Evolutionary conservation across 1,140 invertebrate genomes (phyloP).

Genomic region (Mercenaria mercenaria): DNA sequence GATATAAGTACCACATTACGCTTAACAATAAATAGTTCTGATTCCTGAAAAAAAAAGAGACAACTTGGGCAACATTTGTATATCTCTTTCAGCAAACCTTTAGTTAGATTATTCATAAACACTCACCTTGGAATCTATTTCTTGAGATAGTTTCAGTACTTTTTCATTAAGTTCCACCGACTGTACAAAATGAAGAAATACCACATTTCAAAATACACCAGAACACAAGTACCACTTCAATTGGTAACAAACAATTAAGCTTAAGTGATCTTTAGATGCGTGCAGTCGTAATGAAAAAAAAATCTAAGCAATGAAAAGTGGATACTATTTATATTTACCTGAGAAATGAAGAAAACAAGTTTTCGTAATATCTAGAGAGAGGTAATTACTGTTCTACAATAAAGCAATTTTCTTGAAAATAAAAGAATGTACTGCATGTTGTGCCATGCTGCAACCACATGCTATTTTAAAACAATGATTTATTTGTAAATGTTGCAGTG

Average conservation of each 20-base stretch:
- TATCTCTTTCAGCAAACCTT: too few species aligned
- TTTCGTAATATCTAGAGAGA: too few species aligned
- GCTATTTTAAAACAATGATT: too few species aligned
- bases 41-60: too few species aligned
- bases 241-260: background rate
- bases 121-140: constrained; percentile 78
- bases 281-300: background rate
- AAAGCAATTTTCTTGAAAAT: background rate
- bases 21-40: too few species aligned
- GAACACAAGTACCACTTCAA: background rate
- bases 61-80: too few species aligned
- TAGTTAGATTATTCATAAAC: too few species aligned
- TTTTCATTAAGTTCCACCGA: constrained; percentile 78
- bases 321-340: background rate
- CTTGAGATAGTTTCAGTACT: constrained; percentile 73
- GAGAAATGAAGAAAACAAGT: background rate
- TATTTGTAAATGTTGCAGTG: too few species aligned
- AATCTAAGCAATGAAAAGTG: background rate
- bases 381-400: background rate
- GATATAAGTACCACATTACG: too few species aligned
- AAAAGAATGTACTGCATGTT: too few species aligned
- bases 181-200: constrained; percentile 66
- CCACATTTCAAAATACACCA: background rate
- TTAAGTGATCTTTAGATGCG: background rate
- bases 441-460: too few species aligned